Evolutionary conservation across 2,113 vertebrate species (phyloP).

Genomic region (Psephotus haematonotus): DNA sequence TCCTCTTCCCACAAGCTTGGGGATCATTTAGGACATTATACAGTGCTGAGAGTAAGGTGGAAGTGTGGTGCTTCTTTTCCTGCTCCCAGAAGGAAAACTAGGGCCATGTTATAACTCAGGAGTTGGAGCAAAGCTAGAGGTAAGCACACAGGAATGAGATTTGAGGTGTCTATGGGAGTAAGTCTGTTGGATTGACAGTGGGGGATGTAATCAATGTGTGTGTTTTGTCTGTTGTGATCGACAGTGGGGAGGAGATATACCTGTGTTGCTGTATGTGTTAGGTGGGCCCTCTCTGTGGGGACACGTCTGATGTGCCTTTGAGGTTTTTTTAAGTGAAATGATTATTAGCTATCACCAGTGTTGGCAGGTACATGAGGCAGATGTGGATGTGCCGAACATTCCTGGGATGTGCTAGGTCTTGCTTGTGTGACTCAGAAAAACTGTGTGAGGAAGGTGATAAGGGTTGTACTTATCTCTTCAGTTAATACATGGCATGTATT

Average conservation of each 20-base stretch:
- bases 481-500: neutral
- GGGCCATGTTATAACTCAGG: fast-evolving
- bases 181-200: neutral
- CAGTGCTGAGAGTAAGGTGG: neutral
- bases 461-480: neutral
- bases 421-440: neutral
- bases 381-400: constrained; percentile 10
- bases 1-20: neutral
- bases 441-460: neutral
- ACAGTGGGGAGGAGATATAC: neutral
- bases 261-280: neutral
- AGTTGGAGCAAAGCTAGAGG: neutral
- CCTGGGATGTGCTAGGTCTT: neutral
- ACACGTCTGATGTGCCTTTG: neutral
- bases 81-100: neutral
- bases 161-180: neutral
- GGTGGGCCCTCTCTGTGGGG: neutral
- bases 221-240: neutral
- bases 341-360: constrained; percentile 21
- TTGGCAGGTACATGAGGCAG: neutral
- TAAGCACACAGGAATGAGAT: neutral
- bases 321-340: neutral
- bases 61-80: neutral
- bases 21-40: fast-evolving
- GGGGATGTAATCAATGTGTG: neutral